Conservation (phyloP, 2,888 invertebrate genomes). For the Stenodera caucasica region DNA sequence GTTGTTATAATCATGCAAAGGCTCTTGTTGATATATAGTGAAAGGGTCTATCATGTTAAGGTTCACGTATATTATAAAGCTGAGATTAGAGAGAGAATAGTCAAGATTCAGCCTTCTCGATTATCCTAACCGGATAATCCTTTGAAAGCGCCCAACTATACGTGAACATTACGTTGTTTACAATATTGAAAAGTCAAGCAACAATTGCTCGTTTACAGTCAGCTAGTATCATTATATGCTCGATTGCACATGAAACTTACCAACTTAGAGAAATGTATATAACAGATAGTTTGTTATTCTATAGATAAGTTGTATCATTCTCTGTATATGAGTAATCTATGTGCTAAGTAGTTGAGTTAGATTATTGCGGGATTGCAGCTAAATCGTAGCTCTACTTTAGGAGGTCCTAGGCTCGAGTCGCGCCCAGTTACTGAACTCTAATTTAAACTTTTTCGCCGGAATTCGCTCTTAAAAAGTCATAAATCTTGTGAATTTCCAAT, state of each 20-base stretch:
- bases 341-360: too few species aligned
- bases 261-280: background rate
- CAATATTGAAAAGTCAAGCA: constrained; percentile 26
- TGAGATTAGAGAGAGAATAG: background rate
- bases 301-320: background rate
- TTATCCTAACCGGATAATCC: constrained; percentile 24
- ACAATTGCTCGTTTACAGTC: constrained; percentile 11
- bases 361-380: too few species aligned
- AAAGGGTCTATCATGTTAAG: background rate
- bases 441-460: too few species aligned
- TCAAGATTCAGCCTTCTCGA: background rate
- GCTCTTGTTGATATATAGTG: background rate
- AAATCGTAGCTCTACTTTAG: too few species aligned
- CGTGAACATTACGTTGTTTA: constrained; percentile 24
- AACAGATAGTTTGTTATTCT: too few species aligned
- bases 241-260: background rate
- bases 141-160: constrained; percentile 25
- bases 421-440: too few species aligned
- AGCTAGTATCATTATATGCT: constrained; percentile 10
- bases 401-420: too few species aligned
- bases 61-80: background rate
- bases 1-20: background rate
- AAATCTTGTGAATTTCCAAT: too few species aligned
- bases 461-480: too few species aligned
- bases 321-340: background rate